phyloP scores from a whole-genome alignment of 2,888 invertebrate genomes.

The Prosapia bicincta region DNA sequence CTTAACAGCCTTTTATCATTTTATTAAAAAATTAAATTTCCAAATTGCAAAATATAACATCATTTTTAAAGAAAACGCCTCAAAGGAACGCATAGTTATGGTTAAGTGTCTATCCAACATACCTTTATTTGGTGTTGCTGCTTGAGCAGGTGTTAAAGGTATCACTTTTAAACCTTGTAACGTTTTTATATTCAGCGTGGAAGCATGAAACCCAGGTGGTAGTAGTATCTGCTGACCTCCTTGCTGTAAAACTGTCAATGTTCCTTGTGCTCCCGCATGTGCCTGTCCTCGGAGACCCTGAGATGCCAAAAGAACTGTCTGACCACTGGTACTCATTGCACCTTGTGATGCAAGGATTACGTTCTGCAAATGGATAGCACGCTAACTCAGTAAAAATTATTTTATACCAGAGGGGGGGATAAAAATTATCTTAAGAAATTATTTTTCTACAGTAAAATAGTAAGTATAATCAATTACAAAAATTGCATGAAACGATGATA shows the following conservation, averaged over 20 bases:
- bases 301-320: constrained; percentile 37
- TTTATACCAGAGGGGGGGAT: too few species aligned
- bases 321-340: constrained; percentile 34
- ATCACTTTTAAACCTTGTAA: constrained; percentile 61
- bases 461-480: too few species aligned
- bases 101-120: too few species aligned
- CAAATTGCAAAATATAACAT: too few species aligned
- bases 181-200: constrained; percentile 58
- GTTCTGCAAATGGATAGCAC: constrained; percentile 38
- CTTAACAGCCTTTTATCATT: too few species aligned
- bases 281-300: constrained; percentile 33
- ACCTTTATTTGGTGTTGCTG: constrained; percentile 12
- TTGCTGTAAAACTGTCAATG: constrained; percentile 42
- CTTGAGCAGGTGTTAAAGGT: constrained; percentile 46
- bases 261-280: constrained; percentile 34
- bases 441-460: too few species aligned
- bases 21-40: too few species aligned
- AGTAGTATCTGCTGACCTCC: constrained; percentile 55
- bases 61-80: too few species aligned
- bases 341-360: constrained; percentile 40
- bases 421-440: too few species aligned
- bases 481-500: too few species aligned
- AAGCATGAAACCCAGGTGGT: constrained; percentile 59
- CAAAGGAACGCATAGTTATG: too few species aligned
- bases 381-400: too few species aligned